Percentiles rank a stretch among this genome's conserved stretches.
Evolutionary conservation across 2,797 vertebrate species (phyloP).

Genomic region (Peromyscus melanophrys): DNA sequence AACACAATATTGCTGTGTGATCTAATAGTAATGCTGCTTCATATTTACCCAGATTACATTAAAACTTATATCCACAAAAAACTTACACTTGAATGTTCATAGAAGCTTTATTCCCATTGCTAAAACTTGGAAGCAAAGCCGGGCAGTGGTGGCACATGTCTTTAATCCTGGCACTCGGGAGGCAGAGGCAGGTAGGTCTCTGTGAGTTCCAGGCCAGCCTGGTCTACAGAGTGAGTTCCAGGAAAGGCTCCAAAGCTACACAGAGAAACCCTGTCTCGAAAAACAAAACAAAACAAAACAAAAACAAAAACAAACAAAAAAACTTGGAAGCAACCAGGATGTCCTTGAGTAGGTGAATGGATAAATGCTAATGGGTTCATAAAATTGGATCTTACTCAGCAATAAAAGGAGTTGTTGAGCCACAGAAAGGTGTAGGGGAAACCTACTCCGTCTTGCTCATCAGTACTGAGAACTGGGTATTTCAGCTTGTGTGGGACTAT

Average conservation of each 20-base stretch:
- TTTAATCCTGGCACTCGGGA: too few relatives aligned
- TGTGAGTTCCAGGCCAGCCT: too few relatives aligned
- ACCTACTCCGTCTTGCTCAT: background rate
- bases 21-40: background rate
- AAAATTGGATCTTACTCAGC: background rate
- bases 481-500: background rate
- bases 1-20: background rate
- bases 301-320: background rate
- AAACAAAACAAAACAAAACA: too few relatives aligned
- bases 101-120: background rate
- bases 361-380: background rate
- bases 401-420: background rate
- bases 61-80: background rate
- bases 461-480: background rate
- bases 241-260: too few relatives aligned
- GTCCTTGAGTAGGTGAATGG: slow-evolving; percentile 1
- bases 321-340: slow-evolving; percentile 8
- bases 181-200: too few relatives aligned
- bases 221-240: too few relatives aligned
- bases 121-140: background rate
- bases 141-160: too few relatives aligned
- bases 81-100: background rate
- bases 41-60: background rate
- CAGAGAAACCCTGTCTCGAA: too few relatives aligned
- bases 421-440: background rate